Evolutionary conservation across 2,797 vertebrate genomes (phyloP).

Genomic region (Chelidonichthys spinosus): DNA sequence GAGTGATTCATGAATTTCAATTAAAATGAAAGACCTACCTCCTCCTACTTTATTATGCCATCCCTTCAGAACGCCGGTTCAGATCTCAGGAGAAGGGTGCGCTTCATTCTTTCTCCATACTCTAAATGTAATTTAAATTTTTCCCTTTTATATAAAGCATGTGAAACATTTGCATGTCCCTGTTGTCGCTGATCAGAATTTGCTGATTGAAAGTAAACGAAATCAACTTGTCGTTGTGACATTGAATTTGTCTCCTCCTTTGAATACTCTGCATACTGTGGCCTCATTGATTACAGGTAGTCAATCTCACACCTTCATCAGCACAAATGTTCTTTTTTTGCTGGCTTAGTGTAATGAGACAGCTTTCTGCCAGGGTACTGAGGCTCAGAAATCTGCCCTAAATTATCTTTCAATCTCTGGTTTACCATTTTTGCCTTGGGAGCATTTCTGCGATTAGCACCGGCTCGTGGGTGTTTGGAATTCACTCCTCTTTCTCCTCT

Average conservation of each 20-base stretch:
- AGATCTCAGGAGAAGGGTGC: conserved; percentile 78
- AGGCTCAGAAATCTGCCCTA: conserved; percentile 74
- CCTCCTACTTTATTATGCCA: conserved; percentile 82
- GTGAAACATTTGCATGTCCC: conserved; percentile 82
- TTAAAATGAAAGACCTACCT: conserved; percentile 87
- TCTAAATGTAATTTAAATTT: conserved; percentile 84
- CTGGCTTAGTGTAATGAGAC: conserved; percentile 75
- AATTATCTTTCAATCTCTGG: conserved; percentile 80
- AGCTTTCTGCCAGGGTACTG: conserved; percentile 61
- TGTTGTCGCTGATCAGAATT: conserved; percentile 83
- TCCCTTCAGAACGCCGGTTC: conserved; percentile 78
- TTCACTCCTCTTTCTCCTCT: conserved; percentile 54
- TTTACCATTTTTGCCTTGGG: conserved; percentile 80
- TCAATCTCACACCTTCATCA: conserved; percentile 82
- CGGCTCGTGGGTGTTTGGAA: conserved; percentile 72
- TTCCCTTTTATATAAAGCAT: conserved; percentile 72
- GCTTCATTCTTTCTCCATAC: conserved; percentile 78
- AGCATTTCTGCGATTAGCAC: conserved; percentile 80
- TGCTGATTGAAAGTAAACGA: conserved; percentile 85
- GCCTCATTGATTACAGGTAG: conserved; percentile 84
- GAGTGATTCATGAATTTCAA: conserved; percentile 87
- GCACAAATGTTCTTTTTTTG: conserved; percentile 74
- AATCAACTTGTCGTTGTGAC: conserved; percentile 82
- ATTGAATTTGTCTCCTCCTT: conserved; percentile 80
- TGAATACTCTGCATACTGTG: conserved; percentile 73